These are phyloP conservation scores for Tortricodes alternella DNA, from an alignment of 2,888 invertebrate genomes.

Conservation along the genomic window DNA sequence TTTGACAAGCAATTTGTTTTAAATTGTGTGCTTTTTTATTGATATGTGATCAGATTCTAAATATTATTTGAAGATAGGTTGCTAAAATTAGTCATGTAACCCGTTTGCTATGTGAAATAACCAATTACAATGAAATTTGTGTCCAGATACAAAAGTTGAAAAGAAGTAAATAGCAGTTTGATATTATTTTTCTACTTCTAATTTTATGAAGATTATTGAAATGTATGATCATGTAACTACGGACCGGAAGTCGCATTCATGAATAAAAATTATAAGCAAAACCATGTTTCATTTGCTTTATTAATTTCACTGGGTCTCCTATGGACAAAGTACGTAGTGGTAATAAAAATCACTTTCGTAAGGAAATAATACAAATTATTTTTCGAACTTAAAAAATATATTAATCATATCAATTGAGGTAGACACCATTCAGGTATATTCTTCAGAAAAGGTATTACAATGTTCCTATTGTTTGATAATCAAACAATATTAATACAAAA, in stretches of 20 bases:
- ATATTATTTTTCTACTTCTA: conserved; percentile 83
- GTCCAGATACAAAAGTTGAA: conserved; percentile 44
- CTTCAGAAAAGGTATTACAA: neutral
- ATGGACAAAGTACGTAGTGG: too few relatives aligned
- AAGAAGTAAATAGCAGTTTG: conserved; percentile 76
- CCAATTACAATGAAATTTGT: neutral
- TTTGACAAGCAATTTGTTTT: conserved; percentile 44
- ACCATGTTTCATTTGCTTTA: conserved; percentile 60
- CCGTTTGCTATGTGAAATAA: conserved; percentile 3
- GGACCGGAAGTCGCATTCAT: conserved; percentile 74
- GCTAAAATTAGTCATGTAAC: conserved; percentile 9
- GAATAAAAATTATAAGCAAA: conserved; percentile 79
- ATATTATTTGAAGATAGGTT: conserved; percentile 12
- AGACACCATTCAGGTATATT: neutral
- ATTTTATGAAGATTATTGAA: conserved; percentile 78
- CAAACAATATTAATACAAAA: neutral
- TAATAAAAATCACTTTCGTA: too few relatives aligned
- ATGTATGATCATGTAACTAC: conserved; percentile 75
- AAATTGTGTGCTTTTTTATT: conserved; percentile 56
- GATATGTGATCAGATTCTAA: conserved; percentile 21
- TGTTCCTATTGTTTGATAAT: neutral
- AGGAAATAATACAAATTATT: too few relatives aligned
- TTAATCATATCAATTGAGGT: neutral
- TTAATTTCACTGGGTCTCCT: too few relatives aligned
- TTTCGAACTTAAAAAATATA: neutral